These are phyloP conservation scores for Poliocrania exsul DNA, from an alignment of 2,797 vertebrate genomes.

Conservation along the genomic window DNA sequence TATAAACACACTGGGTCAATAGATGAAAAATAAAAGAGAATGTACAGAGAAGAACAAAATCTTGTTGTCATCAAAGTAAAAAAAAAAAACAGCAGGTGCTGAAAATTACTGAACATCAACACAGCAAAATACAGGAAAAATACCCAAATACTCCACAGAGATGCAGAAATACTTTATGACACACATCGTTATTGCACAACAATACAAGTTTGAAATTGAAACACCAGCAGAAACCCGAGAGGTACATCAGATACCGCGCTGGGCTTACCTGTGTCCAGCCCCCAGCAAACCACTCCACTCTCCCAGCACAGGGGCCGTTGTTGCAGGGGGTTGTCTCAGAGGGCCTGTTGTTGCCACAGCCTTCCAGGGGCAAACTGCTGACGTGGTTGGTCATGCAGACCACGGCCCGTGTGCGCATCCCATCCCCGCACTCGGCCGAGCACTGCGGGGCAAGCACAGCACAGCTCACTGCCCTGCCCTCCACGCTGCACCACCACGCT, in stretches of 20 bases:
- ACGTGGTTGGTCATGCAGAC: conserved; percentile 90
- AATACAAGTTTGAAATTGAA: background rate
- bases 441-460: conserved; percentile 64
- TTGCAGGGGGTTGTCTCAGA: conserved; percentile 84
- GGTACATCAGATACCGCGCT: fast-evolving
- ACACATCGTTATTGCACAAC: background rate
- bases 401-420: conserved; percentile 85
- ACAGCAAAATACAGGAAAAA: background rate
- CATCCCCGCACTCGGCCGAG: conserved; percentile 83
- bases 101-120: background rate
- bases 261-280: conserved; percentile 91
- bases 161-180: background rate
- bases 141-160: background rate
- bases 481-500: fast-evolving
- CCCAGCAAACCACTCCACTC: conserved; percentile 91
- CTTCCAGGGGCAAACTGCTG: conserved; percentile 90
- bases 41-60: background rate
- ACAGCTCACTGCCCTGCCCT: background rate
- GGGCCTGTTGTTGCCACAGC: conserved; percentile 88
- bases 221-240: background rate
- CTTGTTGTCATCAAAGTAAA: background rate
- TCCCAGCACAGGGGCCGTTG: conserved; percentile 88
- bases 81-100: background rate
- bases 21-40: background rate
- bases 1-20: background rate